Base-by-base conservation (phyloP, 92 coral and sea anemone species). In the Desmophyllum pertusum region DNA sequence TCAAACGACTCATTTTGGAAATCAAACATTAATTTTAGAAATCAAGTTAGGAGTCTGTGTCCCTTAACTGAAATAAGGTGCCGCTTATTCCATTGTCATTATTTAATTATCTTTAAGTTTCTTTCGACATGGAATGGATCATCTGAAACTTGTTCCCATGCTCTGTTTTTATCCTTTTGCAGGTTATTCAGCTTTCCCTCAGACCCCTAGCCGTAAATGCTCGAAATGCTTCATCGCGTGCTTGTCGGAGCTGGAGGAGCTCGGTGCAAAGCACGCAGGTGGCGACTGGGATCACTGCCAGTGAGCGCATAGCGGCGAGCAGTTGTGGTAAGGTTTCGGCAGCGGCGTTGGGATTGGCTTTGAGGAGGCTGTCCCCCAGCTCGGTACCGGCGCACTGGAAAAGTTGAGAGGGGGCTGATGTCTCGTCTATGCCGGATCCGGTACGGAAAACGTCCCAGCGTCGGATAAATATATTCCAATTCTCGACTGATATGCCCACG, bases 241-340 rank as follows among this genome's bases (percentile, higher is more conserved):
- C 93, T 52, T 89, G 93, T 36, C 57, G 83, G 19, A 87, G 21
- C 78, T 92, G 89, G 23, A 92, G 87, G 13, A 87, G 87, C 79
- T 90, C 92, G n/a, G 93, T 87, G 33, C 92, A 79, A 51, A 87
- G 59, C 3, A 93, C 87, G 64, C 89, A 65, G 25, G 88, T 87
- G 62, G 94, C 91, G 0, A 93, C 91, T 10, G 93, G 88, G 79
- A 93, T 88, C 6, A 93, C 89, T 6, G 91, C 93, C 2, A 93
- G 83, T 53, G 94, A 88, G 55, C 86, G 89, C 97, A 93, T 88
- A 64, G 97, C 79, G 30, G 51, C 77, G 2, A 90, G 73, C 6
- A 90, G 92, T 3, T 88, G 42, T 23, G 74, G 1, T 55, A 87
- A 81, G 64, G 86, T 19, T 43, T 51, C 80, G 11, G 84, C 29